Conservation (phyloP, 2,888 invertebrate species). For the Latrodectus elegans region DNA sequence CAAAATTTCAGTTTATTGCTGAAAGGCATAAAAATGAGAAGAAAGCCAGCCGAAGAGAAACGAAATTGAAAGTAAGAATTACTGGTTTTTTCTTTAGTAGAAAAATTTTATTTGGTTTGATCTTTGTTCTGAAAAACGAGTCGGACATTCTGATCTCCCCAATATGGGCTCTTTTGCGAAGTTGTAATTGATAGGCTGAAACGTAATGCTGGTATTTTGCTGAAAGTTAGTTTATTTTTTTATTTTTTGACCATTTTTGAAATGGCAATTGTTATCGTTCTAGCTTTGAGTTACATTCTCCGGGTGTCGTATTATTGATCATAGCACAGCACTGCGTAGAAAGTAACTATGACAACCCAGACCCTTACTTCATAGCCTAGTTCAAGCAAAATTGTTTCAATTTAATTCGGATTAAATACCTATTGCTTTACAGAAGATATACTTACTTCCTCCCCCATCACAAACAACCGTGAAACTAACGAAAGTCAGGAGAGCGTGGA, state of each 20-base stretch:
- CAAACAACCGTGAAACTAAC: background rate
- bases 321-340: slow-evolving; percentile 59
- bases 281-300: slow-evolving; percentile 23
- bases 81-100: background rate
- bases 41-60: background rate
- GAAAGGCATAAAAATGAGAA: background rate
- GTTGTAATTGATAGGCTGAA: background rate
- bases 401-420: background rate
- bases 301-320: slow-evolving; percentile 60
- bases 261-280: slow-evolving; percentile 41
- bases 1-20: background rate
- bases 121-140: background rate
- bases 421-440: background rate
- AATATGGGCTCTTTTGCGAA: background rate
- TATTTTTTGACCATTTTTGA: slow-evolving; percentile 27
- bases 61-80: background rate
- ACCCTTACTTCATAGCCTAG: slow-evolving; percentile 23
- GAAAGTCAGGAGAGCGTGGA: background rate
- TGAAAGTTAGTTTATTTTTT: background rate
- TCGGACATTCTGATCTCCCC: background rate
- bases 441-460: background rate
- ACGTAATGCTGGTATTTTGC: background rate
- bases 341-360: slow-evolving; percentile 62
- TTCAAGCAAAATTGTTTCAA: slow-evolving; percentile 42
- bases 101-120: background rate